Percentiles rank a stretch among this genome's conserved stretches.
Conservation (phyloP, 37 sponge, comb jelly and placozoan species). For the Aplysina aerophoba region DNA sequence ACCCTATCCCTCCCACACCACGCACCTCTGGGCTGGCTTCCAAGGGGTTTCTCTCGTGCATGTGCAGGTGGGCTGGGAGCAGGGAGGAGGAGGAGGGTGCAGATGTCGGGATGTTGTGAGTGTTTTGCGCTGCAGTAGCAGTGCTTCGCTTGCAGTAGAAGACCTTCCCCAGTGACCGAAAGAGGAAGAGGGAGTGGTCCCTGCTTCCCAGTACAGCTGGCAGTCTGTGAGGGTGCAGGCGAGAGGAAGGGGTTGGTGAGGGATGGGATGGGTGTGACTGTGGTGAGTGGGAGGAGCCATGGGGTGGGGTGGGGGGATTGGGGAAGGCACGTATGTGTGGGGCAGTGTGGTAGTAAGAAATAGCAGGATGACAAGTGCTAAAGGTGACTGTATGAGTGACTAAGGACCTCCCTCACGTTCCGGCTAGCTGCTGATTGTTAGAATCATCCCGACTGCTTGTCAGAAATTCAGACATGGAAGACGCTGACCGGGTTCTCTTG, state of each 20-base stretch:
- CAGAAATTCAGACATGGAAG: slow-evolving; percentile 27
- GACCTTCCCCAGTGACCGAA: slow-evolving; percentile 88
- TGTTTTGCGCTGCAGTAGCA: neutral
- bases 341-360: too few relatives aligned
- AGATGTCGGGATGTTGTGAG: neutral
- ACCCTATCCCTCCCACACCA: too few relatives aligned
- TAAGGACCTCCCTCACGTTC: slow-evolving; percentile 9
- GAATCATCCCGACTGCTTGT: neutral
- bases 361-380: too few relatives aligned
- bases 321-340: too few relatives aligned
- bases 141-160: slow-evolving; percentile 76
- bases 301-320: too few relatives aligned
- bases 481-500: neutral
- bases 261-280: too few relatives aligned
- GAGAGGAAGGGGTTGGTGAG: too few relatives aligned
- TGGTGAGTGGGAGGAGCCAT: too few relatives aligned
- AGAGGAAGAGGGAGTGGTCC: slow-evolving; percentile 74
- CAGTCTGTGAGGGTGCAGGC: neutral
- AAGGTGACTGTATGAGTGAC: too few relatives aligned
- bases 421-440: neutral
- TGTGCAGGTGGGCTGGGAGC: slow-evolving; percentile 60
- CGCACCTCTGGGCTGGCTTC: slow-evolving; percentile 71
- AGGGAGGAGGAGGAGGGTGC: neutral
- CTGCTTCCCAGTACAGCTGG: slow-evolving; percentile 45
- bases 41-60: slow-evolving; percentile 48